Evolutionary conservation across 2,797 vertebrate species (phyloP).

Genomic region (Buceros bicornis): DNA sequence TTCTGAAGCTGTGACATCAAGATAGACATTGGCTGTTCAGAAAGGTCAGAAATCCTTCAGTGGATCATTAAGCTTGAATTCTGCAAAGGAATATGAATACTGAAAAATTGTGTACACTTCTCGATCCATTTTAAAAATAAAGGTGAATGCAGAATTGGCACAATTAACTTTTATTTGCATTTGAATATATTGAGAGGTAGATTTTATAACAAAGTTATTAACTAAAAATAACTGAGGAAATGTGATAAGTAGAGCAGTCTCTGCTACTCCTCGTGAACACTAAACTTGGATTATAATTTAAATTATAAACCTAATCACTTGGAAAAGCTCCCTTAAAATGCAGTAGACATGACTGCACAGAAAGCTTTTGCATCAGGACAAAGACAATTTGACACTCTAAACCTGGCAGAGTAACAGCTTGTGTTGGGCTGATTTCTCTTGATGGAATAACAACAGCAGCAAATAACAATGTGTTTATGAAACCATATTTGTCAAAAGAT

Average conservation of each 20-base stretch:
- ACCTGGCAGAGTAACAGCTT: background rate
- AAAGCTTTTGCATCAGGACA: background rate
- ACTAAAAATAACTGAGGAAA: background rate
- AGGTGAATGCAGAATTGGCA: background rate
- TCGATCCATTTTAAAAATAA: background rate
- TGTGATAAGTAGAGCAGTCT: background rate
- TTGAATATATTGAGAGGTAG: background rate
- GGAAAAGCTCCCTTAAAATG: background rate
- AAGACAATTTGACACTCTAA: background rate
- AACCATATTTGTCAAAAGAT: background rate
- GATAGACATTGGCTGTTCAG: background rate
- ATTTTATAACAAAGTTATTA: background rate
- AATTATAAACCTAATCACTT: background rate
- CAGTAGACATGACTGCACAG: background rate
- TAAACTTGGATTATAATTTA: background rate
- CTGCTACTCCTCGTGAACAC: background rate
- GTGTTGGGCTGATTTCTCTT: background rate
- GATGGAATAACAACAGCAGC: background rate
- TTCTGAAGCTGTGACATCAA: constrained; percentile 33
- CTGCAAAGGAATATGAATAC: background rate
- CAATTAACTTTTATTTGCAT: background rate
- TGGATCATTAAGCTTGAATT: constrained; percentile 26
- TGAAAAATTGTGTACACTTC: background rate
- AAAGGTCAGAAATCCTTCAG: background rate
- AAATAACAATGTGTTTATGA: too few relatives aligned